phyloP scores from a whole-genome alignment of 1,140 invertebrate species.

The Drosophila willistoni region DNA sequence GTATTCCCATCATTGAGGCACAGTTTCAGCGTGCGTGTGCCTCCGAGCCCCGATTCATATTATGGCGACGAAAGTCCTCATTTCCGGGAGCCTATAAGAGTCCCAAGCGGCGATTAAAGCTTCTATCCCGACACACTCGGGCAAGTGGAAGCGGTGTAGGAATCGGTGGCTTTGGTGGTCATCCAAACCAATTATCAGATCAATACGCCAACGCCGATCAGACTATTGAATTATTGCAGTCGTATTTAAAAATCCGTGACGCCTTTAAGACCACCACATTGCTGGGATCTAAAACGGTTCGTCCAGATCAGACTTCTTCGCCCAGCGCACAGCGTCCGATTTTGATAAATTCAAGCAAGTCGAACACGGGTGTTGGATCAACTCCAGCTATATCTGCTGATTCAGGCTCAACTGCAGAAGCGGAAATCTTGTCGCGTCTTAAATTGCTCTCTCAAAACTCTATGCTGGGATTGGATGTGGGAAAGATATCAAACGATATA shows the following conservation, averaged over 20 bases:
- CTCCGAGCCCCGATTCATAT: conserved; percentile 89
- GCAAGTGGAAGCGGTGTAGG: conserved; percentile 66
- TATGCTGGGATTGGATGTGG: conserved; percentile 25
- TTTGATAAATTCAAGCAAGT: neutral
- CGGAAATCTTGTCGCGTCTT: conserved; percentile 40
- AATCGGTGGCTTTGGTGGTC: conserved; percentile 84
- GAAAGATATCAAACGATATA: conserved; percentile 44
- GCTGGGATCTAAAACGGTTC: conserved; percentile 65
- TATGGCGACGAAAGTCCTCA: conserved; percentile 90
- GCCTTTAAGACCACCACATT: conserved; percentile 61
- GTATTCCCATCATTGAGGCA: conserved; percentile 90
- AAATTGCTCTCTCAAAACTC: conserved; percentile 30
- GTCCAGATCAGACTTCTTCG: conserved; percentile 71
- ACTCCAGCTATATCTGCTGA: neutral
- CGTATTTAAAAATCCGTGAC: conserved; percentile 67
- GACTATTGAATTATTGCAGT: conserved; percentile 63
- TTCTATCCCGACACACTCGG: conserved; percentile 43
- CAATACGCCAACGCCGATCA: conserved; percentile 51
- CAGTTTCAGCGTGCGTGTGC: conserved; percentile 93
- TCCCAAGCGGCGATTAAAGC: conserved; percentile 84
- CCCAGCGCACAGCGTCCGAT: conserved; percentile 63
- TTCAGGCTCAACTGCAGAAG: neutral
- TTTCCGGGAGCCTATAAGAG: conserved; percentile 87
- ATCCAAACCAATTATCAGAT: conserved; percentile 61
- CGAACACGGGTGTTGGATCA: conserved; percentile 4